Conservation (phyloP, 2,113 vertebrate genomes). For the Vicugna pacos region DNA sequence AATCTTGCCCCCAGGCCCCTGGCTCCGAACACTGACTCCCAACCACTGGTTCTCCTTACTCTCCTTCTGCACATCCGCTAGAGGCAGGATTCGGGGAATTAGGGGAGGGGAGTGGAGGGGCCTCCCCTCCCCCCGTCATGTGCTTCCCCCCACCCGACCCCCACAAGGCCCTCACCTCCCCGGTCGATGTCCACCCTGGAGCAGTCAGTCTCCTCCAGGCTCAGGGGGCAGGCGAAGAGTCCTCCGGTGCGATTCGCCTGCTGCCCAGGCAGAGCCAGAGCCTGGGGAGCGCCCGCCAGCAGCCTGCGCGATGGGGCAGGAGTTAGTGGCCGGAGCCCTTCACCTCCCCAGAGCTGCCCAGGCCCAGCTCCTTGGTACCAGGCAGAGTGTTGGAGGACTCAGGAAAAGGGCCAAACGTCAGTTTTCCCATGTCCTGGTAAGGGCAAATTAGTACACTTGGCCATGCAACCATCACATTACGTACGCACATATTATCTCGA, state of each 20-base stretch:
- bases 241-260: slow-evolving; percentile 91
- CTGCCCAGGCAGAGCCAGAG: slow-evolving; percentile 88
- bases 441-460: background rate
- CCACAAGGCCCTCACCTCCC: slow-evolving; percentile 85
- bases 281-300: slow-evolving; percentile 94
- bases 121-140: background rate
- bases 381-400: background rate
- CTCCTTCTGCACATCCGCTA: slow-evolving; percentile 89
- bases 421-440: background rate
- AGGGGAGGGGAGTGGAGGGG: slow-evolving; percentile 14
- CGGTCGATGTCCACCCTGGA: slow-evolving; percentile 93
- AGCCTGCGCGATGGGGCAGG: slow-evolving; percentile 86
- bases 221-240: slow-evolving; percentile 95
- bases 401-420: background rate
- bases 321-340: background rate
- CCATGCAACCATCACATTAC: background rate
- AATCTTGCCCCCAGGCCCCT: slow-evolving; percentile 95
- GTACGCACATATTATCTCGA: background rate
- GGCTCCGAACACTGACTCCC: slow-evolving; percentile 96
- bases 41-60: slow-evolving; percentile 98
- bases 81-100: slow-evolving; percentile 23
- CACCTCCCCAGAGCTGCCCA: background rate
- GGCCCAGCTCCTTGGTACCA: background rate
- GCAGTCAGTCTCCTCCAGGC: slow-evolving; percentile 91
- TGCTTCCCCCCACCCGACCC: background rate